Evolutionary conservation across 1,140 invertebrate genomes (phyloP), one percentile per base, ranked within the genome.

Genomic region (Pentalonia nigronervosa): DNA sequence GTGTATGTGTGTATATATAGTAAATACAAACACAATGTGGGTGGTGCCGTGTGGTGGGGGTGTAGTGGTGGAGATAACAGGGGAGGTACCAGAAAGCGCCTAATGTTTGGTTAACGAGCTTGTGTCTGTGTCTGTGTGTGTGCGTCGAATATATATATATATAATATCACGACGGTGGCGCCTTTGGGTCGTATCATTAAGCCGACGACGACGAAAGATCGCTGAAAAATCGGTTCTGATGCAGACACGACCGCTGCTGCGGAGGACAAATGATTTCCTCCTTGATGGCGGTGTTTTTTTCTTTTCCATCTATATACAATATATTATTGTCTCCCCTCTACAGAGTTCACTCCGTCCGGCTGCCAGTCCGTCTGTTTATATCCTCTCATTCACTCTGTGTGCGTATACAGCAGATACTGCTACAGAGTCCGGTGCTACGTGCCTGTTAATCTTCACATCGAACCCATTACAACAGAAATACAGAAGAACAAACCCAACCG

Each of bases 51-150:
- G 67, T 7, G 67, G 67, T 50, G 45, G 67, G 67, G 20, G 21
- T 34, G 30, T 34, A 41, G 60, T 23, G 50, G 89, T 30, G 89
- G 50, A 60, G n/a, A 36, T 30, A 17, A n/a, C 53, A 47, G 76
- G 90, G 90, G 67, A 91, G 67, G 67, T 47, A 91, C 67, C 47
- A 56, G 67, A 84, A 50, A 86, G 48, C 76, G 81, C 91, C 48
- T 93, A 93, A 93, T 93, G 91, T 93, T 93, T 93, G 91, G 91
- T 93, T 93, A 93, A 93, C 91, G 91, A 93, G 81, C 91, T 93
- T 86, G 81, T 60, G 45, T 60, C n/a, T 67, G 83, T 48, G 86
- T 36, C 25, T 36, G 34, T 83, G 86, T 48, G 86, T 9, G 45
- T 45, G 41, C 41, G 23, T 83, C 41, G 30, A 76, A n/a, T n/a